Percentiles rank a stretch among this genome's conserved stretches.
Conservation (phyloP, 2,888 invertebrate genomes). For the Kuschelorhynchus macadamiae region DNA sequence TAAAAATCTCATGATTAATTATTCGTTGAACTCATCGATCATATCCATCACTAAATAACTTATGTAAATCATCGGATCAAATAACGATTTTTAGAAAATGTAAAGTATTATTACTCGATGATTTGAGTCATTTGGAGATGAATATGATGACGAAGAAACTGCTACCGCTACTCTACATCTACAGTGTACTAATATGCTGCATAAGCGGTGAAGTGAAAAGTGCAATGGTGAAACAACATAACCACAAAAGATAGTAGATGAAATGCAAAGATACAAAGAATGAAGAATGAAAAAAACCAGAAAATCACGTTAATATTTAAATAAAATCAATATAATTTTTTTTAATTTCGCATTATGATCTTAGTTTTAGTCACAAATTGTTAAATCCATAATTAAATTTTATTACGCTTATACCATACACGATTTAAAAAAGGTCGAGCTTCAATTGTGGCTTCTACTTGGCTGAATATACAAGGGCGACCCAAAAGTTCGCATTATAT, state of each 20-base stretch:
- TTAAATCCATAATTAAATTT: too few species aligned
- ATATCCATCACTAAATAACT: too few species aligned
- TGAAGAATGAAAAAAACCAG: constrained; percentile 13
- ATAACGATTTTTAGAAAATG: too few species aligned
- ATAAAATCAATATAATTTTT: too few species aligned
- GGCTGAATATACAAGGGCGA: background rate
- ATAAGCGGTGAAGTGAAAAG: constrained; percentile 24
- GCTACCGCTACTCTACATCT: background rate
- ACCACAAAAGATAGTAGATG: constrained; percentile 15
- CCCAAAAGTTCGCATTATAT: too few species aligned
- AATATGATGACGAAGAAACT: too few species aligned
- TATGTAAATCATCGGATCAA: too few species aligned
- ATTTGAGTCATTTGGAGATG: too few species aligned
- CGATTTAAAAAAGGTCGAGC: background rate
- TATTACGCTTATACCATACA: background rate
- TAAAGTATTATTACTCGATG: too few species aligned
- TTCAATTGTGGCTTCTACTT: constrained; percentile 14
- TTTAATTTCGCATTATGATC: too few species aligned
- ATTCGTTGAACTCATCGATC: background rate
- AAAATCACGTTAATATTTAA: constrained; percentile 2
- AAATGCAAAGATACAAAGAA: constrained; percentile 10
- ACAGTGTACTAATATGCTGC: constrained; percentile 7
- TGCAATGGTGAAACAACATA: constrained; percentile 11
- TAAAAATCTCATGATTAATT: constrained; percentile 35
- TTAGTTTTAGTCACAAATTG: background rate